These are phyloP conservation scores for Ostrea edulis DNA, from an alignment of 1,140 invertebrate genomes.

Conservation along the genomic window DNA sequence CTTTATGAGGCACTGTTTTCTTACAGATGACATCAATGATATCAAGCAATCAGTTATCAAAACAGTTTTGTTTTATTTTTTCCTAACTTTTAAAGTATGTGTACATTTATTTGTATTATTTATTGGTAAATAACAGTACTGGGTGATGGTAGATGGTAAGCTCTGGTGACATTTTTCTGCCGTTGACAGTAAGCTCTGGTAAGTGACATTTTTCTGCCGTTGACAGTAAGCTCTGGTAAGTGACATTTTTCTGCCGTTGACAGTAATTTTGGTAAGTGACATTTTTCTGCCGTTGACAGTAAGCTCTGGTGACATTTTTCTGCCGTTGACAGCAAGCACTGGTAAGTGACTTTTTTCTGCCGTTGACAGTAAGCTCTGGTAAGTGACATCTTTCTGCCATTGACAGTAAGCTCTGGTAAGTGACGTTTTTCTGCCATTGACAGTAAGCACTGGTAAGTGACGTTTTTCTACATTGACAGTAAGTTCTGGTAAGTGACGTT, in stretches of 20 bases:
- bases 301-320: neutral
- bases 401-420: constrained; percentile 83
- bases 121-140: no score
- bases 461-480: constrained; percentile 79
- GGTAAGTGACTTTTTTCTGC: neutral
- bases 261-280: constrained; percentile 82
- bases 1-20: no score
- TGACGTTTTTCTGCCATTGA: neutral
- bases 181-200: constrained; percentile 83
- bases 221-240: constrained; percentile 83
- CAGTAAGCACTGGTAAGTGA: constrained; percentile 83
- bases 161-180: neutral
- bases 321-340: constrained; percentile 81
- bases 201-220: neutral
- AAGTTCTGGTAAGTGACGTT: neutral
- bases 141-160: no score
- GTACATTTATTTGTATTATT: no score
- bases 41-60: no score
- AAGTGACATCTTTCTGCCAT: neutral
- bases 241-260: neutral
- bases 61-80: no score
- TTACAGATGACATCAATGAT: no score
- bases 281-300: constrained; percentile 79
- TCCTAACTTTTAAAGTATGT: no score
- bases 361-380: constrained; percentile 83